Evolutionary conservation across 2,797 vertebrate genomes (phyloP).

Genomic region (Oophaga sylvatica): DNA sequence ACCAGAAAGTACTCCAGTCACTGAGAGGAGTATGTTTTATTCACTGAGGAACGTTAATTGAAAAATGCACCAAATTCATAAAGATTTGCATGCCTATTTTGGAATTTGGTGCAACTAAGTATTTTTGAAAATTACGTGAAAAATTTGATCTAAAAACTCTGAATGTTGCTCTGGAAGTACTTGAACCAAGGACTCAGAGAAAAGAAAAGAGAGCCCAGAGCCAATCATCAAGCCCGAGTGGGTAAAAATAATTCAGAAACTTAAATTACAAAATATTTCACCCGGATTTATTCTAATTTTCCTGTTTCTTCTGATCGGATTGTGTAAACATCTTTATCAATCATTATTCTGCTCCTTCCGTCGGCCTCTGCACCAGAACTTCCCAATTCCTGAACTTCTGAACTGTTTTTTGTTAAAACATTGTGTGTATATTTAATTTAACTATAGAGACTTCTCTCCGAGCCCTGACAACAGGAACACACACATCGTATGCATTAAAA

Average conservation of each 20-base stretch:
- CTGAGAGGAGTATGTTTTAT: too few species aligned
- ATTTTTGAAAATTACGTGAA: background rate
- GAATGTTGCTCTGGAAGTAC: background rate
- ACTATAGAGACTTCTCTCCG: constrained; percentile 39
- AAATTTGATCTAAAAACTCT: background rate
- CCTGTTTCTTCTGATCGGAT: background rate
- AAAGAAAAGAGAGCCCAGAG: background rate
- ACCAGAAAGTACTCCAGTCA: too few species aligned
- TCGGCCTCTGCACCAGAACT: constrained; percentile 28
- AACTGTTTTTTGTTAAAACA: constrained; percentile 49
- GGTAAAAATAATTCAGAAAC: background rate
- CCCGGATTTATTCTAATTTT: background rate
- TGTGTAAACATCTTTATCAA: constrained; percentile 21
- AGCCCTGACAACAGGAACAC: constrained; percentile 45
- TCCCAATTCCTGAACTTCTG: constrained; percentile 47
- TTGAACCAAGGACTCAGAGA: background rate
- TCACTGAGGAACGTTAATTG: too few species aligned
- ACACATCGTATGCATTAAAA: constrained; percentile 40
- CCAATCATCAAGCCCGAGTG: too few species aligned
- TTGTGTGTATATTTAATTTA: constrained; percentile 44
- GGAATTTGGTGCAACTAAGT: too few species aligned
- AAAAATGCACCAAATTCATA: too few species aligned
- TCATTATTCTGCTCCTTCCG: constrained; percentile 21
- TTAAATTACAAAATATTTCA: background rate
- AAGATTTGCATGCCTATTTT: too few species aligned